Conservation (phyloP, 2,113 vertebrate genomes). For the Mus musculus region DNA sequence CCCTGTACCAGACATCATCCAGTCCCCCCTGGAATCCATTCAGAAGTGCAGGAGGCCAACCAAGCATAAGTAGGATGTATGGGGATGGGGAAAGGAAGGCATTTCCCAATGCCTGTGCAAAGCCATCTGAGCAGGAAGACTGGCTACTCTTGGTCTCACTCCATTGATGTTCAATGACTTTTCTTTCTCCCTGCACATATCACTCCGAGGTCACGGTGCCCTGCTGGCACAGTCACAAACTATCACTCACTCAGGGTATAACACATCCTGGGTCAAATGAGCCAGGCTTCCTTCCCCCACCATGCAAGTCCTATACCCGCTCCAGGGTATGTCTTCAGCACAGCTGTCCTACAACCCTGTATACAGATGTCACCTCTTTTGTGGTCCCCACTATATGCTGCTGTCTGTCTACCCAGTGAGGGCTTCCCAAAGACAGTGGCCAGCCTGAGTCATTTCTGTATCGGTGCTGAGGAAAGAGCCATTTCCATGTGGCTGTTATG, state of each 20-base stretch:
- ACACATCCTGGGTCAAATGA: neutral
- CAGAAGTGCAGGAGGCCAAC: neutral
- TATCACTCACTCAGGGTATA: neutral
- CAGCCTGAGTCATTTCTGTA: neutral
- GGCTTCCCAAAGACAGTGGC: neutral
- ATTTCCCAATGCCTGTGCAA: neutral
- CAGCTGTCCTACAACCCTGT: rapidly evolving
- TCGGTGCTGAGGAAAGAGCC: no score
- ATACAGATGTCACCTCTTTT: neutral
- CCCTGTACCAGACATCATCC: neutral
- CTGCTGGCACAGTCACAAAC: neutral
- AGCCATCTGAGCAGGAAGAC: neutral
- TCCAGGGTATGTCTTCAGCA: neutral
- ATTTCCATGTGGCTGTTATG: neutral
- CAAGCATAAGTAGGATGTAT: neutral
- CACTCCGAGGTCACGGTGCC: neutral
- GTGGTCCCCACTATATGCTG: neutral
- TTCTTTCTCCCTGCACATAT: neutral
- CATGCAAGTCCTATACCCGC: neutral
- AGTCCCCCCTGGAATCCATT: neutral
- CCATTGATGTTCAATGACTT: neutral
- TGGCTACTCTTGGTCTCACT: neutral
- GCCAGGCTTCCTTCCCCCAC: neutral
- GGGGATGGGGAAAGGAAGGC: neutral
- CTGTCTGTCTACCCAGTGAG: neutral